Conservation (phyloP, 2,113 vertebrate species). For the Colossoma macropomum region DNA sequence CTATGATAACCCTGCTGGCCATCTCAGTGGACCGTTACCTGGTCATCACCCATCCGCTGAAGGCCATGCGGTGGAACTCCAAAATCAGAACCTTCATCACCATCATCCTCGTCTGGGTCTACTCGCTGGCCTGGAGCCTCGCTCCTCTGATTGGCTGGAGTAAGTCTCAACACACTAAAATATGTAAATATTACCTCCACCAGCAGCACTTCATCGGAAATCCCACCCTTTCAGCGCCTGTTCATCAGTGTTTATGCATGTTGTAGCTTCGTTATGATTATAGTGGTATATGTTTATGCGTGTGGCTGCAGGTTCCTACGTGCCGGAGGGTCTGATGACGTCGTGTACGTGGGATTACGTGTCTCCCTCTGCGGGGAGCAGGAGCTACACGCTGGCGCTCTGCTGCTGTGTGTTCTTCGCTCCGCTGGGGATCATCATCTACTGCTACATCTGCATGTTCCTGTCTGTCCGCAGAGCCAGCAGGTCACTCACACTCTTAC, state of each 20-base stretch:
- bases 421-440: constrained; percentile 86
- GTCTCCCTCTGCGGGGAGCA: constrained; percentile 83
- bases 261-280: too few species aligned
- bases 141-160: constrained; percentile 96
- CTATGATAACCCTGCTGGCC: constrained; percentile 92
- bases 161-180: constrained; percentile 70
- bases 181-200: too few species aligned
- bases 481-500: background rate
- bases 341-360: constrained; percentile 95
- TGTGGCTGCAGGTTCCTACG: constrained; percentile 82
- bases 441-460: constrained; percentile 93
- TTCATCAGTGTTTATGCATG: too few species aligned
- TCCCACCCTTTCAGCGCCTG: too few species aligned
- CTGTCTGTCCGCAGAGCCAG: constrained; percentile 73
- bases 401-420: constrained; percentile 95
- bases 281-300: too few species aligned
- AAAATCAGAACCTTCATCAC: constrained; percentile 82
- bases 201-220: too few species aligned
- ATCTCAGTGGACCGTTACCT: constrained; percentile 92
- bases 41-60: constrained; percentile 90
- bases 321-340: constrained; percentile 92
- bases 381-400: constrained; percentile 91
- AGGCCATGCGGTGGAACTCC: constrained; percentile 81
- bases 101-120: constrained; percentile 88
- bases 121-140: constrained; percentile 92